Conservation (phyloP, 2,797 vertebrate genomes). For the Rhinatrema bivittatum region DNA sequence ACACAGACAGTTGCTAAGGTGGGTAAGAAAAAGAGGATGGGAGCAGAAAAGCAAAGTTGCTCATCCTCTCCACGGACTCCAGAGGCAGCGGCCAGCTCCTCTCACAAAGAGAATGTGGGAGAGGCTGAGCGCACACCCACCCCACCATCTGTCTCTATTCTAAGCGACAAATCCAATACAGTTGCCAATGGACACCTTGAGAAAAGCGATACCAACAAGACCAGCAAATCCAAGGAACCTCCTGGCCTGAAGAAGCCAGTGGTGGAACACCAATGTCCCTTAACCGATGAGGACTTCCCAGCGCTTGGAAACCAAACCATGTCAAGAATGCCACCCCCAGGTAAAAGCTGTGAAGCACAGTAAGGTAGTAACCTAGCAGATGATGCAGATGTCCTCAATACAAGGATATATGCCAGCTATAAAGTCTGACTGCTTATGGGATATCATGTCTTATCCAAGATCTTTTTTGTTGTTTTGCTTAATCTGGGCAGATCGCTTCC, state of each 20-base stretch:
- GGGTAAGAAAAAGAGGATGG: constrained; percentile 74
- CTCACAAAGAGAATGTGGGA: constrained; percentile 66
- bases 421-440: too few relatives aligned
- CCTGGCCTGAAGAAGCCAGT: constrained; percentile 55
- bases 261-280: constrained; percentile 34
- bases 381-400: too few relatives aligned
- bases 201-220: constrained; percentile 26
- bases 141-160: neutral
- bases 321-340: constrained; percentile 85
- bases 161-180: constrained; percentile 7
- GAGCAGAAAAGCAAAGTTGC: constrained; percentile 42
- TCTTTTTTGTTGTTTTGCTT: too few relatives aligned
- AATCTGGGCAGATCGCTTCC: too few relatives aligned
- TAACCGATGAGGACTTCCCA: constrained; percentile 84
- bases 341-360: constrained; percentile 37
- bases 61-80: fast-evolving
- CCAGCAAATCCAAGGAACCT: constrained; percentile 49
- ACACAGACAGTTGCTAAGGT: constrained; percentile 58
- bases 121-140: constrained; percentile 40
- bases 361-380: too few relatives aligned
- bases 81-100: constrained; percentile 25
- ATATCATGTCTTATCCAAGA: too few relatives aligned
- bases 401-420: too few relatives aligned
- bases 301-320: constrained; percentile 65
- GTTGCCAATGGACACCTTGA: constrained; percentile 71